Evolutionary conservation across 2,888 invertebrate genomes (phyloP).

Genomic region (Tetragonula carbonaria): DNA sequence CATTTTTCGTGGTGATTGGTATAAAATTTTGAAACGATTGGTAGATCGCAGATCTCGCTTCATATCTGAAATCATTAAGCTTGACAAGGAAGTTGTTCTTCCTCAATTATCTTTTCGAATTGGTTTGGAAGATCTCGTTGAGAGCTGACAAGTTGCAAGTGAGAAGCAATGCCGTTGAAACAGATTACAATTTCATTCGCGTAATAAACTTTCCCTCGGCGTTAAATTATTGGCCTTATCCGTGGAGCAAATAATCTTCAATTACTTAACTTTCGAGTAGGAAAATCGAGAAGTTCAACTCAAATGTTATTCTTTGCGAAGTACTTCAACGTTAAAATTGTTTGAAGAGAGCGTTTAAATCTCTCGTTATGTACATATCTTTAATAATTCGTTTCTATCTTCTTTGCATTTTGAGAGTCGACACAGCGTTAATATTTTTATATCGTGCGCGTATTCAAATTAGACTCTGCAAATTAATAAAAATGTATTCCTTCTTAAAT

Average conservation of each 20-base stretch:
- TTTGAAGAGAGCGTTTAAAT: conserved; percentile 5
- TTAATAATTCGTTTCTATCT: neutral
- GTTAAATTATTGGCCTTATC: conserved; percentile 17
- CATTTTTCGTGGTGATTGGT: no score
- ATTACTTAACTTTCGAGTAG: conserved; percentile 19
- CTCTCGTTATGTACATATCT: conserved; percentile 8
- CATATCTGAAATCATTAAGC: neutral
- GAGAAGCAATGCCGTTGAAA: neutral
- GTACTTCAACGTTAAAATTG: conserved; percentile 21
- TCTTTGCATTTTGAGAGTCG: neutral
- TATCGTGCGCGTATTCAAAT: neutral
- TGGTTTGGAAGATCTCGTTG: neutral
- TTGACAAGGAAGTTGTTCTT: neutral
- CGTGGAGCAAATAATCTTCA: conserved; percentile 19
- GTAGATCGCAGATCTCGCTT: neutral
- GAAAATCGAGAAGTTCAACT: conserved; percentile 11
- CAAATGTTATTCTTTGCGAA: conserved; percentile 24
- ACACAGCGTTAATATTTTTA: neutral
- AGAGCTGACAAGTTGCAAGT: neutral
- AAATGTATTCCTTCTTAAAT: neutral
- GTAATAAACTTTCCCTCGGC: neutral
- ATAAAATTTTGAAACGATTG: neutral
- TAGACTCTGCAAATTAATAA: neutral
- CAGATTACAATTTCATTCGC: conserved; percentile 15
- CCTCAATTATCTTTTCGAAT: neutral